These are phyloP conservation scores for Eupeodes luniger DNA, from an alignment of 2,888 invertebrate species.

Conservation along the genomic window DNA sequence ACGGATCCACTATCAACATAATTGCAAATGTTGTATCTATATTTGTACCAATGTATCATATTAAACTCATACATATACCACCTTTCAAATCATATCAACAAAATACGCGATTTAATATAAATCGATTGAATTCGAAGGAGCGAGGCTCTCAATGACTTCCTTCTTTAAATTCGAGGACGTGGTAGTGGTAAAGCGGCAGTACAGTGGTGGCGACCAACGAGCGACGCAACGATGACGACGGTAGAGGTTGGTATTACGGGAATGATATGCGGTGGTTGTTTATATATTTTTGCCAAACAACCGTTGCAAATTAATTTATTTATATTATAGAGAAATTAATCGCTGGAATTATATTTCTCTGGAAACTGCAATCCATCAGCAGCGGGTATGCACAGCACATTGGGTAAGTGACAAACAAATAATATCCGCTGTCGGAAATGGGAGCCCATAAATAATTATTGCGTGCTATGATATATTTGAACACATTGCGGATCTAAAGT, in stretches of 20 bases:
- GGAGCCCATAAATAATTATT: constrained; percentile 72
- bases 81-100: constrained; percentile 20
- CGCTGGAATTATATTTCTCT: constrained; percentile 61
- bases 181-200: not conserved
- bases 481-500: constrained; percentile 39
- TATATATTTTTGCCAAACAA: constrained; percentile 41
- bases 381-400: constrained; percentile 3
- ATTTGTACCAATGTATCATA: not conserved
- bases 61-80: not conserved
- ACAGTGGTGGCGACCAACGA: not conserved
- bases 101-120: constrained; percentile 53
- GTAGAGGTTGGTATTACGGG: no score
- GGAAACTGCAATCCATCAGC: constrained; percentile 65
- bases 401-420: constrained; percentile 74
- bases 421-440: constrained; percentile 74
- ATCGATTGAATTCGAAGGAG: constrained; percentile 49
- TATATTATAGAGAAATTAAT: constrained; percentile 64
- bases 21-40: constrained; percentile 29
- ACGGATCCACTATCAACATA: constrained; percentile 25
- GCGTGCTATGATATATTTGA: constrained; percentile 67
- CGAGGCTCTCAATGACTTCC: constrained; percentile 19
- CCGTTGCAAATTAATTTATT: constrained; percentile 59
- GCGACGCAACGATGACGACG: no score
- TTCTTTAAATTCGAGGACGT: constrained; percentile 5
- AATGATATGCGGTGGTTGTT: constrained; percentile 1